Base-by-base conservation (phyloP, 1,140 invertebrate genomes). In the Dufourea novaeangliae region DNA sequence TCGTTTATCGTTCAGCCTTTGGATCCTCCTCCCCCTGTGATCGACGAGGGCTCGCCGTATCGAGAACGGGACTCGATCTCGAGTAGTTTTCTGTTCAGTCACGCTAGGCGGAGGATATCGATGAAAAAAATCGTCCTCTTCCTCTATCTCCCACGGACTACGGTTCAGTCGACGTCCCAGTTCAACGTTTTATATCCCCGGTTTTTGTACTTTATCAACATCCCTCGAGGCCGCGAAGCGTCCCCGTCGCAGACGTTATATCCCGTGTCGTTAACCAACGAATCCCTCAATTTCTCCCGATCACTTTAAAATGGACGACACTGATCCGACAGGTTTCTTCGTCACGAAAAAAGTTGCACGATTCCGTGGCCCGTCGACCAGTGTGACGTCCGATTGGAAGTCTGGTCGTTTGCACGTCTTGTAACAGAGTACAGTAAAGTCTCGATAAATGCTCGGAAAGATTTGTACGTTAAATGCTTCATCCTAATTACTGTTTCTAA, bases 171-270 rank as follows among this genome's bases (percentile, higher is more conserved):
- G 39, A 75, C 37, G n/a, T n/a, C n/a, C 52, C 72, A 29, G 72
- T 41, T 74, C 25, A 67, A 41, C 72, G 72, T 74, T 74, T n/a
- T n/a, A n/a, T n/a, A 44, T 67, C 72, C 61, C 52, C 50, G 63
- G n/a, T n/a, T n/a, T 75, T 75, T 75, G 73, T 75, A 75, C 73
- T 75, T 57, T 68, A 44, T 75, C 50, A 32, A 75, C 64, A 46
- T 57, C 22, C n/a, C 52, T 57, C 52, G 73, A 69, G 73, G 64
- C 39, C 39, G 29, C 37, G 17, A 54, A 32, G 66, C 59, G 25
- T 70, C 39, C 20, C 61, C 52, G 34, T 76, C 39, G 32, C 41
- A 37, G 46, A 76, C 50, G 39, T 71, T 12, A 37, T n/a, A n/a
- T 50, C 46, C 8, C 46, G 46, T n/a, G 17, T 6, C 46, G 41